phyloP scores from a whole-genome alignment of 2,113 vertebrate species.

The Chaetodon auriga region DNA sequence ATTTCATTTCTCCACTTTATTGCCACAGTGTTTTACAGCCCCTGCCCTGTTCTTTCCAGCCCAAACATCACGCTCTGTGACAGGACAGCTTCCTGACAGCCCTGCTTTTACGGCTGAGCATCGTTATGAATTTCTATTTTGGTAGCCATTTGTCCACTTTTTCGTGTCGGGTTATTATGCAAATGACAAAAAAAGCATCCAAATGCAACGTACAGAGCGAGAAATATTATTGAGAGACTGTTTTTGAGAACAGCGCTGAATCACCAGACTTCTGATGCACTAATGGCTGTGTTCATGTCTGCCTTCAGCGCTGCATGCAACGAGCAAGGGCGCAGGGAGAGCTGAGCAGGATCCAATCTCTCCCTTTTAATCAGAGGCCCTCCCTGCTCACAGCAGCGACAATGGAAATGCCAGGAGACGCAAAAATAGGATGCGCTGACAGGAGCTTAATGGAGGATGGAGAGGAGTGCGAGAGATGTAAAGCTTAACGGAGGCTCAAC shows the following conservation, averaged over 20 bases:
- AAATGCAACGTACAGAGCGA: neutral
- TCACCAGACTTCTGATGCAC: constrained; percentile 15
- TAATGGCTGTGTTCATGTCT: constrained; percentile 29
- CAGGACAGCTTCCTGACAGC: neutral
- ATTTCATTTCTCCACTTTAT: constrained; percentile 35
- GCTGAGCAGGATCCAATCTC: constrained; percentile 36
- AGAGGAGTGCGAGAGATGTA: constrained; percentile 12
- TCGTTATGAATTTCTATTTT: neutral
- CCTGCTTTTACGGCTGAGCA: neutral
- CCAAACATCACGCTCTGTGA: constrained; percentile 6
- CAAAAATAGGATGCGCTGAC: constrained; percentile 38
- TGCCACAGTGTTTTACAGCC: constrained; percentile 21
- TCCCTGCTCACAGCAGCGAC: constrained; percentile 33
- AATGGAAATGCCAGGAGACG: constrained; percentile 52
- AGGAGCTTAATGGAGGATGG: constrained; percentile 51
- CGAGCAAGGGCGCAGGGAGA: constrained; percentile 8
- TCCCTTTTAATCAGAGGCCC: constrained; percentile 55
- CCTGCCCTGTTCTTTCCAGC: neutral
- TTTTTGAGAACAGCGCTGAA: constrained; percentile 1
- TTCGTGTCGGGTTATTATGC: neutral
- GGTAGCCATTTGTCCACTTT: neutral
- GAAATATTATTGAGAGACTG: neutral
- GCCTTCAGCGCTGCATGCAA: constrained; percentile 4
- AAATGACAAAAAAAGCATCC: neutral
- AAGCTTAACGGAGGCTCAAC: constrained; percentile 4